phyloP scores from a whole-genome alignment of 2,888 invertebrate genomes.

The Plagodis dolabraria region DNA sequence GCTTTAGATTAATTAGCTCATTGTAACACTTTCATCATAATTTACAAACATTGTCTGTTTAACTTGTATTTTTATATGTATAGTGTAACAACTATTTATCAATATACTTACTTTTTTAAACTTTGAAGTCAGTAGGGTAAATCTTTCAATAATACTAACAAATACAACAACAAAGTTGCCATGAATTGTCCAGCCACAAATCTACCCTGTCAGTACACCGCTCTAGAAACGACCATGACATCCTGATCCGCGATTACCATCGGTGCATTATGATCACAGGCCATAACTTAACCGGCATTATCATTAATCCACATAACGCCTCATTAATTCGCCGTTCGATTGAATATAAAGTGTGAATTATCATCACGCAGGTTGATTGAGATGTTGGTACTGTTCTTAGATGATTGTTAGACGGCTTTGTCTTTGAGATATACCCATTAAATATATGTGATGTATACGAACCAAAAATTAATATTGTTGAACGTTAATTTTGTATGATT shows the following conservation, averaged over 20 bases:
- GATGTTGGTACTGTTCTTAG: neutral
- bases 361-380: conserved; percentile 40
- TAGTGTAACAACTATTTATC: too few relatives aligned
- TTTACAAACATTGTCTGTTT: too few relatives aligned
- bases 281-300: conserved; percentile 43
- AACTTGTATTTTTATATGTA: too few relatives aligned
- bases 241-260: conserved; percentile 37
- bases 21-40: too few relatives aligned
- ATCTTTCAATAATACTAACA: too few relatives aligned
- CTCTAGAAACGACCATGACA: conserved; percentile 28
- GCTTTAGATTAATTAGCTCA: too few relatives aligned
- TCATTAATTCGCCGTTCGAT: conserved; percentile 50
- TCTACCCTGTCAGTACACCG: conserved; percentile 19
- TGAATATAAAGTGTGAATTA: conserved; percentile 49
- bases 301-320: conserved; percentile 32
- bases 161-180: too few relatives aligned
- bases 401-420: neutral
- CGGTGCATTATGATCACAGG: conserved; percentile 55
- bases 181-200: neutral
- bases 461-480: too few relatives aligned
- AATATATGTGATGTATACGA: too few relatives aligned
- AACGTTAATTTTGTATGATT: too few relatives aligned
- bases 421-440: neutral
- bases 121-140: too few relatives aligned
- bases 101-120: too few relatives aligned